phyloP scores from a whole-genome alignment of 2,113 vertebrate species.

The Mirza zaza region DNA sequence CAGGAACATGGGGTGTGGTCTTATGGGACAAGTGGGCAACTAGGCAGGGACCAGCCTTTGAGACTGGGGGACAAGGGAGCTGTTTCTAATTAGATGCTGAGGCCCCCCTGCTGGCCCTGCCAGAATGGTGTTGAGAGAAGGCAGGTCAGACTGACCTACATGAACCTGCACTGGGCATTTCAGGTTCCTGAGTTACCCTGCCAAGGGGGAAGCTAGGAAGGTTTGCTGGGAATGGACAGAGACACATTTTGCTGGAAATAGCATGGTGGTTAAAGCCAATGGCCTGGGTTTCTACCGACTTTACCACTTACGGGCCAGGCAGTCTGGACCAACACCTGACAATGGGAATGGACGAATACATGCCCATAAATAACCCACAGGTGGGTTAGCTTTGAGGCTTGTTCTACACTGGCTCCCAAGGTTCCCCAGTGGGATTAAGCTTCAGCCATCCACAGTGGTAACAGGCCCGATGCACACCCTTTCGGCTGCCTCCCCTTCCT shows the following conservation, averaged over 20 bases:
- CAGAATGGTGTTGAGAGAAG: background rate
- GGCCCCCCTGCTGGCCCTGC: background rate
- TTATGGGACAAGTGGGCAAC: background rate
- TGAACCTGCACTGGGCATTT: background rate
- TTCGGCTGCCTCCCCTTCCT: background rate
- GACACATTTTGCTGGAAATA: background rate
- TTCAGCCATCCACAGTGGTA: no score
- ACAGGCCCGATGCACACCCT: background rate
- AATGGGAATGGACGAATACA: background rate
- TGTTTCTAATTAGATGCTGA: background rate
- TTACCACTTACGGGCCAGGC: background rate
- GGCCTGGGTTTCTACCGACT: background rate
- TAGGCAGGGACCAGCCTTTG: background rate
- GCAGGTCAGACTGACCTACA: background rate
- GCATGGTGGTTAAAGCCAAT: background rate
- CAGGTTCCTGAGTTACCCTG: background rate
- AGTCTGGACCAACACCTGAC: background rate
- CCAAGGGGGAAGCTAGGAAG: background rate
- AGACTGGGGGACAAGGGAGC: background rate
- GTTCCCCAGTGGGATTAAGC: background rate
- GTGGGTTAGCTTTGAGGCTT: background rate
- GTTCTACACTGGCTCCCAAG: background rate
- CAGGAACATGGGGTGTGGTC: background rate
- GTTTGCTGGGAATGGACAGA: background rate
- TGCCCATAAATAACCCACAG: background rate